Evolutionary conservation across 2,888 invertebrate species (phyloP), one percentile per base, ranked within the genome.

Genomic region (Amphimallon solstitiale): DNA sequence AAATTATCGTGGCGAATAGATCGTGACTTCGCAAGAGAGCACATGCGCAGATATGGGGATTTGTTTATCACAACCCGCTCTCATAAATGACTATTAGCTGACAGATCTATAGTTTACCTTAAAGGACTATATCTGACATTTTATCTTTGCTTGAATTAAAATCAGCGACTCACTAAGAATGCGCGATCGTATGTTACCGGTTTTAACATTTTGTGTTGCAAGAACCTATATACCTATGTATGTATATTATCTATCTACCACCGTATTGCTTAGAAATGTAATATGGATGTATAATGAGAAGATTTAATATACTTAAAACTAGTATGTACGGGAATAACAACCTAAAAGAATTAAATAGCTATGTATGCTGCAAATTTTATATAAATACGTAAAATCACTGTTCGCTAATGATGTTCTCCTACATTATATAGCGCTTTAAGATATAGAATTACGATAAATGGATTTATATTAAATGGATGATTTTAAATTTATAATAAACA

Each of bases 61-160:
- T 80, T 80, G 80, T 80, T 81, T 81, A 81, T 81, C 78, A 78
- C 77, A 74, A 70, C 69, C 70, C 71, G 69, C 70, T 76, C 79
- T 79, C 80, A 80, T 82, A 82, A 82, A 80, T 80, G 82, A 80
- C 79, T 80, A 77, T 71, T 75, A 74, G 73, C 74, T 80, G 81
- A 81, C 81, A 80, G 80, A 80, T 80, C 79, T 80, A 80, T 80
- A 76, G 80, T 73, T 71, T 75, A 75, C 77, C 72, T 73, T 76
- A 76, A 77, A 74, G 48, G 66, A 48, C 56, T 54, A 48, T 48
- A 62, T 62, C 66, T 66, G 66, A 64, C 66, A 54, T 69, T 61
- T 56, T 66, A 69, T 66, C 68, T 69, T 34, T 65, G 63, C 62
- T 62, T 68, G 68, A 65, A 68, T 68, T 68, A 68, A 68, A 62